Evolutionary conservation across 2,888 invertebrate species (phyloP).

Genomic region (Heteromurus nitidus): DNA sequence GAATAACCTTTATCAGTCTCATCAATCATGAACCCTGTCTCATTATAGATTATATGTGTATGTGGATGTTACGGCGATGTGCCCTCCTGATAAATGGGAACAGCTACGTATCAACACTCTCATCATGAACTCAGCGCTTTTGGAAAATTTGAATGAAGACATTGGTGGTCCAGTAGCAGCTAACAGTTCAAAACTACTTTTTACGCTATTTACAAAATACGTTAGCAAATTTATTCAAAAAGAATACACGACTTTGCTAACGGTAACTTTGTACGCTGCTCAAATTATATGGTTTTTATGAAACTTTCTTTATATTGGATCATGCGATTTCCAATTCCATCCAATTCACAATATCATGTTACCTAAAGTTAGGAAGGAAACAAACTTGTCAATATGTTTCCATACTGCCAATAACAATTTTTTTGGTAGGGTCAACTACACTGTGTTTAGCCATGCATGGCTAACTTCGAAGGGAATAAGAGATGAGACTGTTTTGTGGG

Average conservation of each 20-base stretch:
- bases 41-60: constrained; percentile 28
- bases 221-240: no score
- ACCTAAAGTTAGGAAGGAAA: constrained; percentile 13
- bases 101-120: constrained; percentile 14
- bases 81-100: constrained; percentile 36
- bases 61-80: neutral
- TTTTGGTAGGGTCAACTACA: neutral
- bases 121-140: neutral
- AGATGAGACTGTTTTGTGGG: no score
- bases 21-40: constrained; percentile 58
- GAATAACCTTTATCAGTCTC: constrained; percentile 52
- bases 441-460: no score
- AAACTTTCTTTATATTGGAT: no score
- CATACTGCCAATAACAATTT: neutral
- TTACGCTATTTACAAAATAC: no score
- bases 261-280: no score
- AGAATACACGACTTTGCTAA: neutral
- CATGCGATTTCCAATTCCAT: neutral
- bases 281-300: no score
- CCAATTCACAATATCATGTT: no score
- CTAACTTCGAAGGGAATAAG: no score
- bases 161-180: neutral
- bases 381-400: neutral
- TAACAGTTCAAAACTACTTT: no score
- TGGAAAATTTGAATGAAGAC: neutral